Percentiles rank a stretch among this genome's conserved stretches.
phyloP scores from a whole-genome alignment of 2,797 vertebrate species.

The Chromis chromis region DNA sequence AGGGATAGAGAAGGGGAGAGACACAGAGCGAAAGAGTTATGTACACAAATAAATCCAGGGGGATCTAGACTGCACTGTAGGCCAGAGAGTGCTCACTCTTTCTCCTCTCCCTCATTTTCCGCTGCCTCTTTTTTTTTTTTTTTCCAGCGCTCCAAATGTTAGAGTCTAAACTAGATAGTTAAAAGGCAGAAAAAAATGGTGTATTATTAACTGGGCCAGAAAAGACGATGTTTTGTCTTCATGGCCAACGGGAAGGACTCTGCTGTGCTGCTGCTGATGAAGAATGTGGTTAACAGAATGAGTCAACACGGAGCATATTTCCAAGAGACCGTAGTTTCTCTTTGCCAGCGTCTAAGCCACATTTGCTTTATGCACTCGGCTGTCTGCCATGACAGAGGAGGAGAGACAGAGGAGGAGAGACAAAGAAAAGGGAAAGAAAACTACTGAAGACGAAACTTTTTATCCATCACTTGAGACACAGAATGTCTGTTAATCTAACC shows the following conservation, averaged over 20 bases:
- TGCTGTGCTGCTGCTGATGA: slow-evolving; percentile 71
- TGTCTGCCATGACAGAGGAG: slow-evolving; percentile 65
- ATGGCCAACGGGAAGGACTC: slow-evolving; percentile 66
- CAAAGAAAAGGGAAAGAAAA: slow-evolving; percentile 41
- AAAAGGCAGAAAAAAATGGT: slow-evolving; percentile 46
- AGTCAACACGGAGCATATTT: slow-evolving; percentile 85
- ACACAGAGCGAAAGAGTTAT: slow-evolving; percentile 66
- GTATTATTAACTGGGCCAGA: slow-evolving; percentile 60
- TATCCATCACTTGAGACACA: slow-evolving; percentile 46
- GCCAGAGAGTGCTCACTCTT: slow-evolving; percentile 54
- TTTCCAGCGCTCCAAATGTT: slow-evolving; percentile 45
- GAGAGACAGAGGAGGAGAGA: slow-evolving; percentile 45
- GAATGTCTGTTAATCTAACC: slow-evolving; percentile 43
- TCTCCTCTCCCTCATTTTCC: slow-evolving; percentile 71
- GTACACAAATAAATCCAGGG: slow-evolving; percentile 77
- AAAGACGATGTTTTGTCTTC: slow-evolving; percentile 64
- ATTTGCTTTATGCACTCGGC: slow-evolving; percentile 73
- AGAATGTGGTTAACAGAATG: slow-evolving; percentile 84
- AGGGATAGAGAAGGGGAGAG: slow-evolving; percentile 45
- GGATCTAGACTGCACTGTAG: slow-evolving; percentile 59
- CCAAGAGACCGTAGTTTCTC: slow-evolving; percentile 70
- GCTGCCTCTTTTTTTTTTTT: slow-evolving; percentile 30
- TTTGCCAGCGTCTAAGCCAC: slow-evolving; percentile 69
- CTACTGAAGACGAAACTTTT: slow-evolving; percentile 46
- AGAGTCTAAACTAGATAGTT: slow-evolving; percentile 55